phyloP scores from a whole-genome alignment of 2,888 invertebrate species.

The Thyatira batis region DNA sequence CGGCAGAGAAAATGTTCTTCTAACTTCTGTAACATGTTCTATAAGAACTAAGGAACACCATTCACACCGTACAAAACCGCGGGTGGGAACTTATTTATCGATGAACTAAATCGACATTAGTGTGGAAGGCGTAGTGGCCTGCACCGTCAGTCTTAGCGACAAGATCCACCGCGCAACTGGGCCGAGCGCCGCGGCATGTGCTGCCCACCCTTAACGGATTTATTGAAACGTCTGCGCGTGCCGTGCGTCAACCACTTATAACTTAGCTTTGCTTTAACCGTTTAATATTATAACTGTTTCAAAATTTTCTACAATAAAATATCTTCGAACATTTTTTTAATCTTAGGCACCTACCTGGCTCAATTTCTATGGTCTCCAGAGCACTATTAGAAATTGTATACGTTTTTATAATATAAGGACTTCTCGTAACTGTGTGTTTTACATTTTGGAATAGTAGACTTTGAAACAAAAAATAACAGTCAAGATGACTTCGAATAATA shows the following conservation, averaged over 20 bases:
- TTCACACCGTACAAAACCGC: too few species aligned
- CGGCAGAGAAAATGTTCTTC: too few species aligned
- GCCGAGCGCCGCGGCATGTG: conserved; percentile 65
- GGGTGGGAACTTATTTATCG: conserved; percentile 27
- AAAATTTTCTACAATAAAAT: not conserved
- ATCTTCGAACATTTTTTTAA: not conserved
- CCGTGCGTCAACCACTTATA: conserved; percentile 38
- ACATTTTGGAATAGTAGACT: too few species aligned
- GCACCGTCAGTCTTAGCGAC: conserved; percentile 66
- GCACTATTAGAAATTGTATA: too few species aligned
- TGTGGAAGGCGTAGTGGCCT: conserved; percentile 27
- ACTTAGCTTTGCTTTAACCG: conserved; percentile 30
- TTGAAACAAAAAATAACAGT: too few species aligned
- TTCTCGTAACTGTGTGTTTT: too few species aligned
- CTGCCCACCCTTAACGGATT: conserved; percentile 79
- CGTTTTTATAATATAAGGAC: too few species aligned
- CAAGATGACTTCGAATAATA: too few species aligned
- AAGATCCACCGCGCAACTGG: conserved; percentile 67
- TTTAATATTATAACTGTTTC: conserved; percentile 20
- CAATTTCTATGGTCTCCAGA: too few species aligned
- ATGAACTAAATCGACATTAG: conserved; percentile 24
- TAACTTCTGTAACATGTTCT: too few species aligned
- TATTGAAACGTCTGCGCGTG: conserved; percentile 69
- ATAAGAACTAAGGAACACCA: too few species aligned
- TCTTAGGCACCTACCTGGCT: too few species aligned